Conservation (phyloP, 1,140 invertebrate species). For the honey bee (Apis mellifera) region DNA sequence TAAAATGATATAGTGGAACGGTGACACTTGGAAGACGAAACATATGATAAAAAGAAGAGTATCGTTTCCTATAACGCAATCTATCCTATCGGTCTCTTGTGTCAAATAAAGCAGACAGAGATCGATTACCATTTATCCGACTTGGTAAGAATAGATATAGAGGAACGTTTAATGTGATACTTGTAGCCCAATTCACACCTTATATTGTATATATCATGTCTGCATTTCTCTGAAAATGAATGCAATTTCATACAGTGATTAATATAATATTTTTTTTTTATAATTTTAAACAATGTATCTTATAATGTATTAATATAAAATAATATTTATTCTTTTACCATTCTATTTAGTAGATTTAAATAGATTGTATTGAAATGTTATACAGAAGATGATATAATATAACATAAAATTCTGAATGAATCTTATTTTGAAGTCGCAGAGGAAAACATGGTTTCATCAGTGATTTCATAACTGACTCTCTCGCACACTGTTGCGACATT, state of each 20-base stretch:
- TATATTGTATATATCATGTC: not conserved
- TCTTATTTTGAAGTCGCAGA: not conserved
- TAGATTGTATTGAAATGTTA: not conserved
- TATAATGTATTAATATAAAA: too few relatives aligned
- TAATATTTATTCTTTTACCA: too few relatives aligned
- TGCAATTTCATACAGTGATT: too few relatives aligned
- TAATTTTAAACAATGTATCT: too few relatives aligned
- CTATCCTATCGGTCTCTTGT: slow-evolving; percentile 20
- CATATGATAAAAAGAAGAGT: slow-evolving; percentile 15
- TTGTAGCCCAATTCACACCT: not conserved
- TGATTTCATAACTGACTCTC: slow-evolving; percentile 19
- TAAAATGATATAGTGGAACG: slow-evolving; percentile 30
- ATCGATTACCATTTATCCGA: slow-evolving; percentile 37
- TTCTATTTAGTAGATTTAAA: too few relatives aligned
- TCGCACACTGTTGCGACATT: slow-evolving; percentile 19
- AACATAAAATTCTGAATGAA: slow-evolving; percentile 17
- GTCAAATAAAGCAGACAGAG: slow-evolving; percentile 14
- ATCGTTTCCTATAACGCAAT: slow-evolving; percentile 57
- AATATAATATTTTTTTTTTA: too few relatives aligned
- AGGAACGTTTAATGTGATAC: not conserved
- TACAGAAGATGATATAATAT: not conserved
- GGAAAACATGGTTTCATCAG: slow-evolving; percentile 25
- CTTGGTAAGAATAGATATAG: not conserved
- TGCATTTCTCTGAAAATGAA: not conserved
- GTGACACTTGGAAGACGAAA: slow-evolving; percentile 36